Evolutionary conservation across 2,888 invertebrate species (phyloP).

Genomic region (Ectemnius lituratus): DNA sequence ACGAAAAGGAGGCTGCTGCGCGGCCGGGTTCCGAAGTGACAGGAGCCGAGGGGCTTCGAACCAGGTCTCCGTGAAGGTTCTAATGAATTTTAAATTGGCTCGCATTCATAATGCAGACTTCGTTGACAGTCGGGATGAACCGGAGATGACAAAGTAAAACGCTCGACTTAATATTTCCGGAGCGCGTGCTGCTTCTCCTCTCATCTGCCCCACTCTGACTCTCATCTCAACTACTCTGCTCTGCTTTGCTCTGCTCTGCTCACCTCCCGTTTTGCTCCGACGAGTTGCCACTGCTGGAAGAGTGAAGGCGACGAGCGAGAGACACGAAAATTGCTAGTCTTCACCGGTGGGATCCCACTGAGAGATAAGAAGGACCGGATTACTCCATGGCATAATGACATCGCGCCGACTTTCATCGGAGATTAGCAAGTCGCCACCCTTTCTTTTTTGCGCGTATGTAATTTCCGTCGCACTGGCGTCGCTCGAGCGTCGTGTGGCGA

Average conservation of each 20-base stretch:
- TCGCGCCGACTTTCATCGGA: no score
- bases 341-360: not conserved
- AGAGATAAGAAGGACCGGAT: conserved; percentile 5
- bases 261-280: no score
- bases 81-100: conserved; percentile 78
- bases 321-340: conserved; percentile 2
- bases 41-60: conserved; percentile 59
- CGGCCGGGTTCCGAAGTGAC: conserved; percentile 56
- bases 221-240: no score
- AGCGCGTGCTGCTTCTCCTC: conserved; percentile 23
- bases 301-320: not conserved
- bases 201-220: no score
- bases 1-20: conserved; percentile 41
- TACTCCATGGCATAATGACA: not conserved
- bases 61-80: conserved; percentile 57
- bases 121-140: conserved; percentile 71
- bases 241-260: no score
- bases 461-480: conserved; percentile 14
- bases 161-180: conserved; percentile 67
- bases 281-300: not conserved
- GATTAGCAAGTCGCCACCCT: no score
- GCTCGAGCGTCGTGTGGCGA: no score
- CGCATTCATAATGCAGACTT: conserved; percentile 73
- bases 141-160: conserved; percentile 76
- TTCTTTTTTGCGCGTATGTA: conserved; percentile 1